phyloP scores from a whole-genome alignment of 2,888 invertebrate species.

The Meta bourneti region DNA sequence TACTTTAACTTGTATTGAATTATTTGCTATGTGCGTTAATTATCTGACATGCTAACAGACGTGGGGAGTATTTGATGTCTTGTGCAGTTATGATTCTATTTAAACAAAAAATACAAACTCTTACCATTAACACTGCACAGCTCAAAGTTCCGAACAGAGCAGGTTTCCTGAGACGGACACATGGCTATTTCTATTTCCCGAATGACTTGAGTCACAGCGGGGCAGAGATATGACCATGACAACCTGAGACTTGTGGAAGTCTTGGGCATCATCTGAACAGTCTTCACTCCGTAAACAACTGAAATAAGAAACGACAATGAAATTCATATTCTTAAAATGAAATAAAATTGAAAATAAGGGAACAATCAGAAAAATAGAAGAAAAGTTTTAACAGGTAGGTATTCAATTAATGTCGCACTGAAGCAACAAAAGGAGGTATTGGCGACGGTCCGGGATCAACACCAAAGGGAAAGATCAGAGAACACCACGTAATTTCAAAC shows the following conservation, averaged over 20 bases:
- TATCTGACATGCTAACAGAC: no score
- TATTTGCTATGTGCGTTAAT: no score
- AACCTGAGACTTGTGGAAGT: slow-evolving; percentile 70
- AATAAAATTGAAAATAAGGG: background rate
- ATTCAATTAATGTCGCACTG: no score
- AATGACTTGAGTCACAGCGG: slow-evolving; percentile 66
- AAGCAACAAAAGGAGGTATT: no score
- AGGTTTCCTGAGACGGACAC: background rate
- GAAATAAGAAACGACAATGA: background rate
- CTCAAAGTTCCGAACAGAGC: background rate
- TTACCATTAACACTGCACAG: background rate
- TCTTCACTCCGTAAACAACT: slow-evolving; percentile 60
- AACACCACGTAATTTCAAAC: no score
- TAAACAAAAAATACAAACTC: background rate
- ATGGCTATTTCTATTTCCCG: background rate
- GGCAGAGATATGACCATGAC: slow-evolving; percentile 65
- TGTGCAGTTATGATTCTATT: no score
- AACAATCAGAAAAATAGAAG: background rate
- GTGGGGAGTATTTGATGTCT: no score
- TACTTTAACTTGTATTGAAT: no score
- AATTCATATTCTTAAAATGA: background rate
- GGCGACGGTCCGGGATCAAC: no score
- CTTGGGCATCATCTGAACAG: slow-evolving; percentile 28
- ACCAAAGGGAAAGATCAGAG: no score
- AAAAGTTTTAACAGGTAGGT: background rate